Evolutionary conservation across 1,140 invertebrate genomes (phyloP).

Genomic region (Amyelois transitella): DNA sequence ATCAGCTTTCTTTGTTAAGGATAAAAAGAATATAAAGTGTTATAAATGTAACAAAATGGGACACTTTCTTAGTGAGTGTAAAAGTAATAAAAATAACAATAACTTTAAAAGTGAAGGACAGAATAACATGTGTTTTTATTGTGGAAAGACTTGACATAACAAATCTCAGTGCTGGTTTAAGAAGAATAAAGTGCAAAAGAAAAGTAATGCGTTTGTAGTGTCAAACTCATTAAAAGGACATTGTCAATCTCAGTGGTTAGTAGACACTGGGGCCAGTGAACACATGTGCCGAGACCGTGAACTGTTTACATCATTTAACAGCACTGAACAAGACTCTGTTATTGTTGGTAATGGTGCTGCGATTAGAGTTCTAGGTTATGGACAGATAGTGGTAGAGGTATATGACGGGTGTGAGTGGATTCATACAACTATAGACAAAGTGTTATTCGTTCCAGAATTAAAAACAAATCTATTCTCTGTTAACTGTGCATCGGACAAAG

Average conservation of each 20-base stretch:
- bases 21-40: slow-evolving; percentile 17
- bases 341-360: background rate
- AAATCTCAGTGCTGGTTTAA: slow-evolving; percentile 25
- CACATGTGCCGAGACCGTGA: slow-evolving; percentile 6
- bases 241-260: slow-evolving; percentile 7
- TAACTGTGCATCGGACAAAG: slow-evolving; percentile 27
- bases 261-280: slow-evolving; percentile 6
- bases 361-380: slow-evolving; percentile 2
- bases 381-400: slow-evolving; percentile 13
- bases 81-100: slow-evolving; percentile 14
- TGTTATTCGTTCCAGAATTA: slow-evolving; percentile 50
- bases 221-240: background rate
- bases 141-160: slow-evolving; percentile 27
- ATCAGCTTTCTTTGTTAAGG: slow-evolving; percentile 17
- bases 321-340: background rate
- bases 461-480: slow-evolving; percentile 52
- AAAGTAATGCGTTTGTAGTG: too few relatives aligned
- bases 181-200: slow-evolving; percentile 20
- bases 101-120: too few relatives aligned
- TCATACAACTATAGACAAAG: slow-evolving; percentile 24
- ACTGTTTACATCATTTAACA: background rate
- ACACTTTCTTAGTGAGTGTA: slow-evolving; percentile 27
- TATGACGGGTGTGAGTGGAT: slow-evolving; percentile 16
- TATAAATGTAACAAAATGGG: slow-evolving; percentile 26
- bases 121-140: slow-evolving; percentile 20